Base-by-base conservation (phyloP, 2,888 invertebrate genomes). In the Lamellibrachia columna region DNA sequence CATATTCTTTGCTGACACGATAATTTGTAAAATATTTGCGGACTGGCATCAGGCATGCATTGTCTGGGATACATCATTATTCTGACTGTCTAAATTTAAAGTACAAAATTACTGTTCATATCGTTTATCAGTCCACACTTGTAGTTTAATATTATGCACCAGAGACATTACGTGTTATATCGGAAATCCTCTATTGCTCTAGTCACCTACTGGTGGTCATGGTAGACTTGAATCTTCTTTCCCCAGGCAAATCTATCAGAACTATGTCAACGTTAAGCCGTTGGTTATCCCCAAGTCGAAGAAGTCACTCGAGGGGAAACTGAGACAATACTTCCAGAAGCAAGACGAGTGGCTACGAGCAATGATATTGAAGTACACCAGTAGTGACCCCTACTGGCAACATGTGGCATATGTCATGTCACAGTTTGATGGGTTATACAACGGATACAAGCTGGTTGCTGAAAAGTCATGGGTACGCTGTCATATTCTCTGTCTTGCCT, bases 401-500 rank as follows among this genome's bases (percentile, higher is more conserved):
- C 96, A 96, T 94, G 94, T 95, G 53, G 93, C 94, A 11, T 95
- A 95, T 92, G 94, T 96, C 0, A 90, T 95, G 52, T 94, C 95
- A 28, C 96, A 96, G 94, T 95, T 94, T 93, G 95, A 96, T 94
- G 96, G 96, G 8, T 94, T 96, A 0, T 94, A 95, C 28, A 95
- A 94, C 52, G 96, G 96, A 2, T 96, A 96, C 93, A 94, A 93
- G 52, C 90, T 93, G 75, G 94, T 92, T 22, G 94, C 93, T 15
- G 92, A 91, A 1, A 58, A n/a, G 52, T 52, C 58, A 22, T 92
- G 91, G 92, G 93, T 92, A 91, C 11, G 53, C 22, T 52, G 3
- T 92, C 52, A 58, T 53, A 8, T 75, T 75, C 75, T 75, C 22
- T 22, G 4, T 75, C 75, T 3, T 75, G n/a, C n/a, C n/a, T 75